Percentiles rank a stretch among this genome's conserved stretches.
These are phyloP conservation scores for Antigone vipio DNA, from an alignment of 2,113 vertebrate species.

Conservation along the genomic window DNA sequence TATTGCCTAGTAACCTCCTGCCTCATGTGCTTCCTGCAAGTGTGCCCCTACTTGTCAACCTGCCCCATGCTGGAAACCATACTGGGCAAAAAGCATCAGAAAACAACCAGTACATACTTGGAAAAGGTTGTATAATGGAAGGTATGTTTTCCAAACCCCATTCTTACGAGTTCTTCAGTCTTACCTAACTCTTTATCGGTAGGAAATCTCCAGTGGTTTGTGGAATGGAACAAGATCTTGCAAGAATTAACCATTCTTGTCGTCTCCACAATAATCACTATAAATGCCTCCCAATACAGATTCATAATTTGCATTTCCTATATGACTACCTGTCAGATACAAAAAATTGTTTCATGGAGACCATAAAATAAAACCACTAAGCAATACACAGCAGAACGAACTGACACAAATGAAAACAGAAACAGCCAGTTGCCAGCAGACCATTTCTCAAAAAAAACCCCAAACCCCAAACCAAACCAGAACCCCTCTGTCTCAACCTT, in stretches of 20 bases:
- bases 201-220: background rate
- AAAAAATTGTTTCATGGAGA: background rate
- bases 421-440: background rate
- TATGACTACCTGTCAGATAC: background rate
- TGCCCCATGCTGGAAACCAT: background rate
- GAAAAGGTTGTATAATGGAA: background rate
- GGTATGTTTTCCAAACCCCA: background rate
- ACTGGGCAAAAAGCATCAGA: background rate
- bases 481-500: background rate
- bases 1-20: background rate
- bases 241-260: background rate
- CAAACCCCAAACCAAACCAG: background rate
- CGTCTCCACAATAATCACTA: background rate
- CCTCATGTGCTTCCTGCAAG: background rate
- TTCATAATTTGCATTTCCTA: background rate
- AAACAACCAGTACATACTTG: background rate
- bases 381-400: background rate
- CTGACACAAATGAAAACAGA: background rate
- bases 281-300: background rate
- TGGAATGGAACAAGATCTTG: background rate
- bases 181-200: background rate
- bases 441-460: background rate
- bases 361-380: background rate
- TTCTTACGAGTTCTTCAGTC: background rate
- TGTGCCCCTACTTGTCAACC: background rate